phyloP scores from a whole-genome alignment of 2,888 invertebrate species.

The Malthinus seriepunctatus region DNA sequence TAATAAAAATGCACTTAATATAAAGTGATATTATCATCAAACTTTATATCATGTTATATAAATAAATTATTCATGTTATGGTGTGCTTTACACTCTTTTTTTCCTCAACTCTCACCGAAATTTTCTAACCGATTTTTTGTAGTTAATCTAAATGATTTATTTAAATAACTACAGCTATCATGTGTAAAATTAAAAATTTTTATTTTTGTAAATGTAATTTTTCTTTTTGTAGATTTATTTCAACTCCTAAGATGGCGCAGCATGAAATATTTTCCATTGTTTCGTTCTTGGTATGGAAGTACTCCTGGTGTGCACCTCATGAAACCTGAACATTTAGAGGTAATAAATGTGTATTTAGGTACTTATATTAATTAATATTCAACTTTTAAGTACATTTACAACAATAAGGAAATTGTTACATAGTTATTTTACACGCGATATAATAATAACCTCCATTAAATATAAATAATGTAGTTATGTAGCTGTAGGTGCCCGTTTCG shows the following conservation, averaged over 20 bases:
- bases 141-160: too few species aligned
- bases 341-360: conserved; percentile 19
- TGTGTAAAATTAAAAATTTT: too few species aligned
- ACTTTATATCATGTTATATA: too few species aligned
- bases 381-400: not conserved
- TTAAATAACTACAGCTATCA: too few species aligned
- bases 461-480: not conserved
- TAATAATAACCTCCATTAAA: not conserved
- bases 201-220: too few species aligned
- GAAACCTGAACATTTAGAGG: conserved; percentile 39
- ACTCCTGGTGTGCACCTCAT: conserved; percentile 35
- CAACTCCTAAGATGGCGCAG: conserved; percentile 17
- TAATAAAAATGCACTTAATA: too few species aligned
- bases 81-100: too few species aligned
- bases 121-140: too few species aligned
- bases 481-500: too few species aligned
- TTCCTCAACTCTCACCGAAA: too few species aligned
- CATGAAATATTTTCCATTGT: conserved; percentile 35
- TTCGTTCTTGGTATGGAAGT: conserved; percentile 36
- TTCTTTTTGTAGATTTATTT: conserved; percentile 33
- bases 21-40: too few species aligned
- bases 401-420: not conserved
- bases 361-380: not conserved
- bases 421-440: not conserved
- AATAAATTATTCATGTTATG: too few species aligned